Evolutionary conservation across 2,888 invertebrate genomes (phyloP), one percentile per base, ranked within the genome.

Genomic region (Drosophila mercatorum): DNA sequence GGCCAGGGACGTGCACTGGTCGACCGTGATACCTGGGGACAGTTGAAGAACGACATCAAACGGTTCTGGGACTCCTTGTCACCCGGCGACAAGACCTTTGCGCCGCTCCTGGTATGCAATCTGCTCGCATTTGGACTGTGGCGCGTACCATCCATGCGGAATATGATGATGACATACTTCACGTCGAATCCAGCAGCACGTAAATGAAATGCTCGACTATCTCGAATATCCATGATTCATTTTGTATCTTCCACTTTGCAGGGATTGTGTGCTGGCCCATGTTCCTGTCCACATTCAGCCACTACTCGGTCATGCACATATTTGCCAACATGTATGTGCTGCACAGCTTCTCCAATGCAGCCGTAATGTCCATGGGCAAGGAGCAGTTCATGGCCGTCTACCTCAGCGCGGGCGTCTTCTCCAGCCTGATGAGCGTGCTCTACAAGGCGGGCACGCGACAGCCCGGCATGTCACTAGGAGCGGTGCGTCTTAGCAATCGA

Each of bases 311-410:
- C 43, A 93, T 97, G 75, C 99, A 99, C 93, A 94, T 99, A 69
- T 95, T 95, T 81, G 96, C 97, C 61, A 99, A 99, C 93, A 99
- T 99, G 99, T 98, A 97, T 93, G 99, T 98, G 47, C 94, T 99
- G 34, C 97, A 97, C 92, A 97, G 96, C 91, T 98, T 98, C 91
- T 87, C 91, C 4, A 90, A 90, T 64, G 88, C 90, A 44, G 96
- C 96, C 49, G 95, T 96, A 34, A 93, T 95, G 49, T 93, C 96
- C 36, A 93, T 98, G 89, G 98, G 98, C 43, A 96, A 95, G 91
- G 98, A 98, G 93, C 98, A 99, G 93, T 98, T 99, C 93, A 92
- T 97, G 76, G 98, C 96, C 0, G 94, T 98, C 91, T 99, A 98
- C 93, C 92, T 98, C 75, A 96, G 96, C 85, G 97, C 97, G 76